Evolutionary conservation across 2,888 invertebrate genomes (phyloP), one percentile per base, ranked within the genome.

Genomic region (Drosophila kanekoi): DNA sequence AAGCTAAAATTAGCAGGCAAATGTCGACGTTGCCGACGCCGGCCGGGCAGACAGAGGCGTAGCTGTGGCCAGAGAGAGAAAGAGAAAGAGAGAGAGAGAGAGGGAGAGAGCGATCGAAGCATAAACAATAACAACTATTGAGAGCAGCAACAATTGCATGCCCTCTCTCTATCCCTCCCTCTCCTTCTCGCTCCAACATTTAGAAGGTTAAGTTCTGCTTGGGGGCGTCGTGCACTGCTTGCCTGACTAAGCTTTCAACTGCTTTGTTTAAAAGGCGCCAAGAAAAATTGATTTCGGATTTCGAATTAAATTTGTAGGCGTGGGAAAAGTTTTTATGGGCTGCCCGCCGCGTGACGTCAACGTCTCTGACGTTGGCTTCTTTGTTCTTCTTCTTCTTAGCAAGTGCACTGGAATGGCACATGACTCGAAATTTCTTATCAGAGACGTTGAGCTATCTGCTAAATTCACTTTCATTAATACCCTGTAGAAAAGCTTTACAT

Each of bases 1-100:
- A 78, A 60, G 75, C 88, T 88, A 88, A 78, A 89, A 71, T 88
- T 88, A 88, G 88, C 80, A 58, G 62, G 47, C 71, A 81, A 82
- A 61, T 52, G 41, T 16, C 37, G 23, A 32, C 32, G 47, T 53
- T 59, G 68, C 49, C 64, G 65, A 80, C 60, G 73, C 82, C 82
- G 81, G 86, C 83, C 81, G 85, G 85, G 83, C 70, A 71, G 58
- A 60, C 70, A 60, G 44, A 40, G 48, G 35, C 45, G n/a, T 18
- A 66, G 62, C 41, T 53, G 35, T 47, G 35, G 20, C 6, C 3
- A 13, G 23, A 41, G 23, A 28, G 33, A 2, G 14, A 47, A 9
- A 28, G 33, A 1, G 14, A 38, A 9, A 10, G 10, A 20, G 53
- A 18, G 45, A 45, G 41, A 4, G 8, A 9, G 38, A 37, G 48